Percentiles rank a stretch among this genome's conserved stretches.
phyloP scores from a whole-genome alignment of 2,797 vertebrate species.

The Scleropages formosus region DNA sequence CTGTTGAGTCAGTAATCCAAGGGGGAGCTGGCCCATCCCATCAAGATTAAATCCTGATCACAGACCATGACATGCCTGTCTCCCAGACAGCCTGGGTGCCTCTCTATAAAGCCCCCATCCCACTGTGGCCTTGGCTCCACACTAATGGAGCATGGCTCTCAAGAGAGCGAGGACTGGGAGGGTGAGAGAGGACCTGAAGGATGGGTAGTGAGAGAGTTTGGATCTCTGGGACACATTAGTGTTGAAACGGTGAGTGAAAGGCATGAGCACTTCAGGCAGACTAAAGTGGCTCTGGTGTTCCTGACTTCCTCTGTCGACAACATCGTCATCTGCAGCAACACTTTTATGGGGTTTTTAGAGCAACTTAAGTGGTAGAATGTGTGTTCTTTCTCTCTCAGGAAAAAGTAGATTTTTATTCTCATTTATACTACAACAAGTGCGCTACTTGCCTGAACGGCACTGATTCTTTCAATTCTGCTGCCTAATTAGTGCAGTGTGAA shows the following conservation, averaged over 20 bases:
- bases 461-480: not conserved
- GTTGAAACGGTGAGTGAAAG: constrained; percentile 38
- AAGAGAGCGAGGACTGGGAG: constrained; percentile 44
- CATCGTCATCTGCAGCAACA: constrained; percentile 50
- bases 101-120: constrained; percentile 9
- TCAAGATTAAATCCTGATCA: constrained; percentile 34
- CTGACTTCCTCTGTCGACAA: constrained; percentile 54
- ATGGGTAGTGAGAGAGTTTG: constrained; percentile 32
- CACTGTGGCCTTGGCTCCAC: constrained; percentile 45
- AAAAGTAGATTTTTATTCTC: not conserved
- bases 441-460: not conserved
- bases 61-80: constrained; percentile 6
- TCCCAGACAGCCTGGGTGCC: not conserved
- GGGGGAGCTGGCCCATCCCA: constrained; percentile 42
- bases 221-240: constrained; percentile 43
- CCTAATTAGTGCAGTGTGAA: not conserved
- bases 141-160: constrained; percentile 69
- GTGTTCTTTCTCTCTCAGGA: constrained; percentile 20
- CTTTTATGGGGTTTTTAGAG: constrained; percentile 59
- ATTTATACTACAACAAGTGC: not conserved
- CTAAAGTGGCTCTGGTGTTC: constrained; percentile 40
- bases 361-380: constrained; percentile 43
- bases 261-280: constrained; percentile 42
- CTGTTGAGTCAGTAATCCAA: constrained; percentile 48
- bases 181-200: constrained; percentile 39